Conservation (phyloP, 2,888 invertebrate genomes). For the Stenoptilia bipunctidactyla region DNA sequence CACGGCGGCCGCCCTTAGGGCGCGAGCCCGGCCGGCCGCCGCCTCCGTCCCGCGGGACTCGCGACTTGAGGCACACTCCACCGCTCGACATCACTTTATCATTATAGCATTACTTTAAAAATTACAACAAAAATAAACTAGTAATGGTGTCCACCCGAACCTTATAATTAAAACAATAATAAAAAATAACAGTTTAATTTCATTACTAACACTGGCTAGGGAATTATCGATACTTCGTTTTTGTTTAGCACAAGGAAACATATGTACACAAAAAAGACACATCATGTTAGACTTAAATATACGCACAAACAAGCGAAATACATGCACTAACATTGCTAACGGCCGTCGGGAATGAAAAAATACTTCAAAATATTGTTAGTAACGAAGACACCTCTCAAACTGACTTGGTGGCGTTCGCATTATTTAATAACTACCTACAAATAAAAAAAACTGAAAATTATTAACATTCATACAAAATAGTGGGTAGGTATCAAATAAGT, state of each 20-base stretch:
- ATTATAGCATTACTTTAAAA: too few species aligned
- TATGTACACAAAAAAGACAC: conserved; percentile 41
- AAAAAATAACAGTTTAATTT: conserved; percentile 9
- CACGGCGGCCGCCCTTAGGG: conserved; percentile 19
- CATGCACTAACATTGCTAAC: conserved; percentile 50
- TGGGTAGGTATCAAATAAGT: neutral
- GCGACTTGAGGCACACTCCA: conserved; percentile 14
- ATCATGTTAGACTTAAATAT: conserved; percentile 37
- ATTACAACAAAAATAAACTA: conserved; percentile 1
- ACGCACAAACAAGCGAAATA: conserved; percentile 38
- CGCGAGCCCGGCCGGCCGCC: conserved; percentile 24
- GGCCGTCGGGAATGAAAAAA: too few species aligned
- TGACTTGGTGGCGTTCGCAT: conserved; percentile 1
- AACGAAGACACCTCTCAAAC: conserved; percentile 17
- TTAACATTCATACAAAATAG: neutral
- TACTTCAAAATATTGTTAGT: conserved; percentile 17
- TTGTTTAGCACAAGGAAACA: conserved; percentile 34
- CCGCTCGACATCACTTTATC: conserved; percentile 23
- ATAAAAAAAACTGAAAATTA: neutral
- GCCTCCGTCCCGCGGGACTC: conserved; percentile 23
- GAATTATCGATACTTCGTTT: conserved; percentile 26
- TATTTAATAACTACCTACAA: conserved; percentile 1
- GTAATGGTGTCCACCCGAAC: conserved; percentile 59
- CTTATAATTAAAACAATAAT: conserved; percentile 19
- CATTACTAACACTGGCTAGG: conserved; percentile 35